Conservation (phyloP, 2,888 invertebrate species). For the Xiphydria camelus region DNA sequence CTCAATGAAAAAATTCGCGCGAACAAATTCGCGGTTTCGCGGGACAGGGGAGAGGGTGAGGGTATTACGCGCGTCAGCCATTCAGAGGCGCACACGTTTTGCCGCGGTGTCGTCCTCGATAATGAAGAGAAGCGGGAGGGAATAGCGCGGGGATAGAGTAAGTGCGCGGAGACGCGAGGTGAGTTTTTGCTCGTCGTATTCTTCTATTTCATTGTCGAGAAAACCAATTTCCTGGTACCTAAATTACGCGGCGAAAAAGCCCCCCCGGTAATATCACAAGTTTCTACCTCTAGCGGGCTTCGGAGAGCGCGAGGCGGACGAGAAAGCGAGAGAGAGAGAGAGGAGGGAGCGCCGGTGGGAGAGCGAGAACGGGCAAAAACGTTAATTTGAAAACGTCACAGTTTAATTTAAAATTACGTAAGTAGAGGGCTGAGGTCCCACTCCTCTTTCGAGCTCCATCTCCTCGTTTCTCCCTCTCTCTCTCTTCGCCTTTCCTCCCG, state of each 20-base stretch:
- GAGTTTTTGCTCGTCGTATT: conserved; percentile 44
- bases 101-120: conserved; percentile 6
- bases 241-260: conserved; percentile 57
- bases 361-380: conserved; percentile 49
- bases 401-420: conserved; percentile 58
- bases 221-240: conserved; percentile 59
- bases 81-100: conserved; percentile 8
- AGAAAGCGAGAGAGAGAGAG: background rate
- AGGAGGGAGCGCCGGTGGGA: conserved; percentile 15
- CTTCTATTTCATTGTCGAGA: conserved; percentile 59
- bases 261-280: conserved; percentile 53
- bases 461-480: background rate
- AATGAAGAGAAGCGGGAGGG: conserved; percentile 14
- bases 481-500: background rate
- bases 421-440: conserved; percentile 35
- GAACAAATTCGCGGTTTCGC: conserved; percentile 9
- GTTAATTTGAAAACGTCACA: conserved; percentile 58
- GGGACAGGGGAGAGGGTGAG: conserved; percentile 25
- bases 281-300: conserved; percentile 50
- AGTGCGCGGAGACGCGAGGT: conserved; percentile 6
- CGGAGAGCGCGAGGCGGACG: conserved; percentile 15
- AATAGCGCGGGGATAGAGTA: background rate
- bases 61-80: conserved; percentile 10
- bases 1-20: conserved; percentile 27
- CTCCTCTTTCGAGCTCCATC: background rate